Percentiles rank a stretch among this genome's conserved stretches.
Evolutionary conservation across 1,140 invertebrate genomes (phyloP).

Genomic region (Heliconius eleuchia): DNA sequence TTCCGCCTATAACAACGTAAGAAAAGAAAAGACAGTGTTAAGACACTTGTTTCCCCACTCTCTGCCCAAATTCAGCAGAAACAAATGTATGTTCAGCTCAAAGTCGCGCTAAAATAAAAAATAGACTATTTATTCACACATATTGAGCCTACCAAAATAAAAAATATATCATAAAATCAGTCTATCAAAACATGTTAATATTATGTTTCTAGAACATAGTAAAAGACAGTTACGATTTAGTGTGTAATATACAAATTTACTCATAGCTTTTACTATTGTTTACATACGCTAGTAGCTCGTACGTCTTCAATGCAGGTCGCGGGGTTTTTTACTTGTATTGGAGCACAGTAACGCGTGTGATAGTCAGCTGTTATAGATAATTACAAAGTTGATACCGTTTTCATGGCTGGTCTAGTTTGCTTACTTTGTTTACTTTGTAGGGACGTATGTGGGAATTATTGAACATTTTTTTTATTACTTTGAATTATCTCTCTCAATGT

Average conservation of each 20-base stretch:
- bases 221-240: background rate
- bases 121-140: too few relatives aligned
- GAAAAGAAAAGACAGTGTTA: too few relatives aligned
- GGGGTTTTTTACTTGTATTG: slow-evolving; percentile 1
- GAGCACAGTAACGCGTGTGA: slow-evolving; percentile 19
- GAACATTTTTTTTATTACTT: background rate
- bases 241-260: background rate
- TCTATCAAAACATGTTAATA: background rate
- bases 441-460: background rate
- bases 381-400: slow-evolving; percentile 25
- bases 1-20: too few relatives aligned
- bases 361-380: slow-evolving; percentile 25
- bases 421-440: background rate
- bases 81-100: too few relatives aligned
- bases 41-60: too few relatives aligned
- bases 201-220: background rate
- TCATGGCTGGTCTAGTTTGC: background rate
- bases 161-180: background rate
- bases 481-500: background rate
- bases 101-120: too few relatives aligned
- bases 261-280: slow-evolving; percentile 19
- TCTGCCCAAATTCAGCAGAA: too few relatives aligned
- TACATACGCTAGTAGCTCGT: slow-evolving; percentile 12
- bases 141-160: background rate
- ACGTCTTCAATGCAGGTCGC: slow-evolving; percentile 7